Conservation (phyloP, 2,797 vertebrate genomes). For the Moxostoma hubbsi region DNA sequence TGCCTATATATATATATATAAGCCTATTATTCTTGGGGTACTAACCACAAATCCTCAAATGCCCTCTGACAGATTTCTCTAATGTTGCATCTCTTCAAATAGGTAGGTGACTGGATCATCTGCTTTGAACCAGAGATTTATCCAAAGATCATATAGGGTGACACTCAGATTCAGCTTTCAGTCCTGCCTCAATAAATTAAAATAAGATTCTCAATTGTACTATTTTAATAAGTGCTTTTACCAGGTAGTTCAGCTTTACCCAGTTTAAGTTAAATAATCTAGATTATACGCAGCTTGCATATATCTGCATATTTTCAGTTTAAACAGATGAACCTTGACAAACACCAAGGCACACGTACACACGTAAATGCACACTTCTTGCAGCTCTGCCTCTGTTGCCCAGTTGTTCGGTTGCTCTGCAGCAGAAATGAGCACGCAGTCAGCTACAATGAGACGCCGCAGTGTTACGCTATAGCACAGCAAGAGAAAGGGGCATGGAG, state of each 20-base stretch:
- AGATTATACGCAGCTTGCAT: not conserved
- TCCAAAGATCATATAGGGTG: not conserved
- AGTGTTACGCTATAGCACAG: slow-evolving; percentile 83
- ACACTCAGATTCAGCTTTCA: not conserved
- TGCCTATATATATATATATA: no score
- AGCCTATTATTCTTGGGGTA: no score
- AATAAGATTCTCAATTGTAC: not conserved
- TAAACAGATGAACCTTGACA: not conserved
- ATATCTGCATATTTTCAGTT: slow-evolving; percentile 5
- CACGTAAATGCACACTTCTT: slow-evolving; percentile 34
- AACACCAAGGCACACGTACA: slow-evolving; percentile 24
- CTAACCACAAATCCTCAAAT: no score
- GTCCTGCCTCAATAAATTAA: slow-evolving; percentile 4
- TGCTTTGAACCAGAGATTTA: slow-evolving; percentile 21
- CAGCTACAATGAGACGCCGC: slow-evolving; percentile 78
- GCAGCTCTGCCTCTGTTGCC: slow-evolving; percentile 31
- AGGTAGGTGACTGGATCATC: slow-evolving; percentile 3
- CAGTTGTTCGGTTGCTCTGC: slow-evolving; percentile 53
- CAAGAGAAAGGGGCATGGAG: slow-evolving; percentile 39
- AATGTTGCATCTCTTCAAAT: slow-evolving; percentile 11
- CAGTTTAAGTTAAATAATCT: slow-evolving; percentile 5
- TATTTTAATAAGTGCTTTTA: no score
- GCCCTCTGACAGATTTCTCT: no score
- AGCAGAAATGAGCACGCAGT: slow-evolving; percentile 72
- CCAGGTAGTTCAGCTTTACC: no score